phyloP scores from a whole-genome alignment of 2,113 vertebrate genomes.

The Neomonachus schauinslandi region DNA sequence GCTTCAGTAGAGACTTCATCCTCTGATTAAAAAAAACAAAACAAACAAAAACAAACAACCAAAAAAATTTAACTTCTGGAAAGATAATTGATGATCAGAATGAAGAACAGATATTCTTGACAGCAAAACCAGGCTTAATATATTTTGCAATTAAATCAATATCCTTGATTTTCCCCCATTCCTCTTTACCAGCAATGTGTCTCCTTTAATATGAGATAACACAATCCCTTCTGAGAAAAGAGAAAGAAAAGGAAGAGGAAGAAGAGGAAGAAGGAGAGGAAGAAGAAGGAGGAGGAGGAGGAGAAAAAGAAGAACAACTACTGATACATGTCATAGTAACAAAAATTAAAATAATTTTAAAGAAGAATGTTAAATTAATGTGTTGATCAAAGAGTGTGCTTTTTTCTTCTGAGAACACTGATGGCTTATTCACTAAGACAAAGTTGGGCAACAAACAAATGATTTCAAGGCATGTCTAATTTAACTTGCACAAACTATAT shows the following conservation, averaged over 20 bases:
- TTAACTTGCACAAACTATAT: background rate
- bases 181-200: background rate
- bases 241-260: too few relatives aligned
- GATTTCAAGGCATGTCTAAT: background rate
- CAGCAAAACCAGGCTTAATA: background rate
- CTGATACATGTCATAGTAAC: background rate
- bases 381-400: background rate
- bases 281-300: background rate
- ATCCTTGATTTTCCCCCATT: background rate
- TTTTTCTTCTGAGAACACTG: background rate
- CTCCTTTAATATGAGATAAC: background rate
- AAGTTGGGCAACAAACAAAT: background rate
- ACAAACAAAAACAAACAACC: background rate
- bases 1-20: background rate
- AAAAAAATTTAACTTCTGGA: background rate
- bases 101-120: background rate
- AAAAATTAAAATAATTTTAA: background rate
- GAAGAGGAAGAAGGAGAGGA: too few relatives aligned
- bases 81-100: constrained; percentile 24
- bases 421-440: constrained; percentile 13
- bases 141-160: constrained; percentile 14
- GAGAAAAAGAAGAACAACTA: background rate
- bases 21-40: background rate
- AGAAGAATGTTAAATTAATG: background rate
- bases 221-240: background rate